Base-by-base conservation (phyloP, 2,888 invertebrate species). In the Drosophila dives region DNA sequence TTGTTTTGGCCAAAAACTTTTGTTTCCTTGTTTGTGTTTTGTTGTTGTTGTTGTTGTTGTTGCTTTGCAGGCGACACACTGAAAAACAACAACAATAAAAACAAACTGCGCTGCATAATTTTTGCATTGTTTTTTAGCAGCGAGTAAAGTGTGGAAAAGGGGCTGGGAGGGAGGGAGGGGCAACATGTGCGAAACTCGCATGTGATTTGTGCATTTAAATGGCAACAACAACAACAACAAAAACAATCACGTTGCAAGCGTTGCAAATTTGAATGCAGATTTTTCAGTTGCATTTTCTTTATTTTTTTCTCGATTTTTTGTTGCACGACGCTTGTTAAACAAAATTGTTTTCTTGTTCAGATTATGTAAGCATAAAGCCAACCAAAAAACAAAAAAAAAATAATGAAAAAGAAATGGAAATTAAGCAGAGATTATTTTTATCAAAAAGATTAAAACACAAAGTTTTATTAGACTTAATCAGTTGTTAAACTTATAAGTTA, bases 151-250 rank as follows among this genome's bases (percentile, higher is more conserved):
- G 32, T 11, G 55, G 17, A 17, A 17, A 4, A 40, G 32, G n/a
- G 12, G 32, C 15, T 17, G 5, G 20, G 12, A 42, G 6, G 10
- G 29, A 3, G 17, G 8, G 0, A 17, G 34, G 10, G 23, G 34
- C 32, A 56, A 65, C 74, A 59, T 58, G 50, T 76, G 77, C 49
- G 32, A 55, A 38, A 67, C 51, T 72, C 67, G 59, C 78, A 58
- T 77, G 78, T 77, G 77, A 81, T 77, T 77, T 72, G 73, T 72
- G 77, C 77, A 71, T 71, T 76, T 71, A 54, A 76, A 53, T 51
- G 60, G 62, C 63, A 78, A 42, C 36, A 76, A 48, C 58, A 42
- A 42, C 29, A 63, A 63, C 55, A 74, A 78, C 65, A 64, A 36
- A 63, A 66, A 33, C 48, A 56, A 42, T 33, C 17, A 26, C 23